Conservation (phyloP, 1,140 invertebrate genomes). For the Drosophila parvula region DNA sequence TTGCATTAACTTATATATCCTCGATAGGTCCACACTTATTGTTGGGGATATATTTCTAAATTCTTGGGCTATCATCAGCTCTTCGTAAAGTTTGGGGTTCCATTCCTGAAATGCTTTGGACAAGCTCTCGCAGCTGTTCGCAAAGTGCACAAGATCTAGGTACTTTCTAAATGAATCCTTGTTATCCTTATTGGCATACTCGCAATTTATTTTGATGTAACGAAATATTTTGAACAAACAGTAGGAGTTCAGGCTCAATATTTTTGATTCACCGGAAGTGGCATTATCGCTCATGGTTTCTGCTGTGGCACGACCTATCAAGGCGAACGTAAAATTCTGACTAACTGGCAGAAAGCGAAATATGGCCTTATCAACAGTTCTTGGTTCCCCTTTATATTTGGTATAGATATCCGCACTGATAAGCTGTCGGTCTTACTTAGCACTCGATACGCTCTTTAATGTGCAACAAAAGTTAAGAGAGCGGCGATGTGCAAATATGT, state of each 20-base stretch:
- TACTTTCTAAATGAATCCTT: not conserved
- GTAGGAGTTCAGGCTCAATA: not conserved
- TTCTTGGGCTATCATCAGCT: not conserved
- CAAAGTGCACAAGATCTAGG: slow-evolving; percentile 7
- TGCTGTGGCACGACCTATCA: not conserved
- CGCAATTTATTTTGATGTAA: slow-evolving; percentile 3
- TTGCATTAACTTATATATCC: not conserved
- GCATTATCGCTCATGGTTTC: not conserved
- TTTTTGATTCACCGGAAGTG: not conserved
- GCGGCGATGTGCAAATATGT: not conserved
- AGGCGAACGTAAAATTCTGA: not conserved
- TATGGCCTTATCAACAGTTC: not conserved
- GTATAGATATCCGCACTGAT: not conserved
- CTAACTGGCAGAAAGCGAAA: not conserved
- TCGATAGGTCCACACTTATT: not conserved
- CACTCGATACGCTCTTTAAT: too few relatives aligned
- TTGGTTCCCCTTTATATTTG: too few relatives aligned
- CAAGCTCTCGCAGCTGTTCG: not conserved
- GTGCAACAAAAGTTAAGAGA: not conserved
- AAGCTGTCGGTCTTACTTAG: too few relatives aligned
- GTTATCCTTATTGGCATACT: too few relatives aligned
- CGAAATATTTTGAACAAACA: slow-evolving; percentile 6
- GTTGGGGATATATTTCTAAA: not conserved
- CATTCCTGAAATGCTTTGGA: not conserved
- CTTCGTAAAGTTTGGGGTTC: not conserved